These are phyloP conservation scores for Enoplosus armatus DNA, from an alignment of 2,797 vertebrate genomes.

Conservation along the genomic window DNA sequence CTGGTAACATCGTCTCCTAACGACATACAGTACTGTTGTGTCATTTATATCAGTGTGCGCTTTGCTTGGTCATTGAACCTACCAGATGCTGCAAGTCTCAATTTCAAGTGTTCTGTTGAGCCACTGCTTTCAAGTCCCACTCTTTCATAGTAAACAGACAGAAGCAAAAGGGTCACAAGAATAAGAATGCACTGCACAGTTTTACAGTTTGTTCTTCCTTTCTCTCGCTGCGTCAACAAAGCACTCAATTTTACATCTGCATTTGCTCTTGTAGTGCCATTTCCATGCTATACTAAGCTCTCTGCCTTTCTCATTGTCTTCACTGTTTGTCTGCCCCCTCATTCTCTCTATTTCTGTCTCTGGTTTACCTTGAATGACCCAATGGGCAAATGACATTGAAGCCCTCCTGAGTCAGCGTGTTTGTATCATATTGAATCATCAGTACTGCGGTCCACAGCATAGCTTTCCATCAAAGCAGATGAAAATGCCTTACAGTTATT, in stretches of 20 bases:
- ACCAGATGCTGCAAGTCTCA: background rate
- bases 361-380: constrained; percentile 52
- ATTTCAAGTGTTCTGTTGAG: background rate
- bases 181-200: background rate
- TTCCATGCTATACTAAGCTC: constrained; percentile 11
- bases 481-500: background rate
- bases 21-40: background rate
- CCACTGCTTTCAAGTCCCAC: background rate
- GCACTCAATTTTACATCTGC: constrained; percentile 16
- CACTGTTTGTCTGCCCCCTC: constrained; percentile 15
- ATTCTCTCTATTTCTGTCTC: constrained; percentile 29
- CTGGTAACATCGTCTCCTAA: background rate
- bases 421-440: constrained; percentile 44
- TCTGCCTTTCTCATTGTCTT: constrained; percentile 14
- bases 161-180: background rate
- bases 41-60: background rate
- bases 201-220: constrained; percentile 12
- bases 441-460: constrained; percentile 17
- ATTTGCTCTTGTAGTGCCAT: constrained; percentile 22
- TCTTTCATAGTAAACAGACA: constrained; percentile 15
- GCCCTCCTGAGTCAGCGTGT: constrained; percentile 52
- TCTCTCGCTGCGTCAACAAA: constrained; percentile 12
- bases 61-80: constrained; percentile 1
- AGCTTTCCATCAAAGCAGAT: constrained; percentile 3
- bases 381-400: constrained; percentile 57